Evolutionary conservation across 1,140 invertebrate genomes (phyloP).

Genomic region (Brachionus plicatilis): DNA sequence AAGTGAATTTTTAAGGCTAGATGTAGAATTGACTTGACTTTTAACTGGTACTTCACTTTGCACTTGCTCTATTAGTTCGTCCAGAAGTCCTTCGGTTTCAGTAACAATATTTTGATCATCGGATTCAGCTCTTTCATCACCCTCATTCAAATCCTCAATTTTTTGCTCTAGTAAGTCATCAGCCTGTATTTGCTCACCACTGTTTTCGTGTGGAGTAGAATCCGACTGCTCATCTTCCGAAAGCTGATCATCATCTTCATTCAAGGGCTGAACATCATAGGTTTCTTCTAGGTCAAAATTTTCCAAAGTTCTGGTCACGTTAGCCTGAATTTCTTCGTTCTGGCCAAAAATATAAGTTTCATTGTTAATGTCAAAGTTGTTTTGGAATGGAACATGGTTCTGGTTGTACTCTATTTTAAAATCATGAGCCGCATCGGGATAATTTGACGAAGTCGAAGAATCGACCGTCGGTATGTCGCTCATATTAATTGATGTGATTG

Average conservation of each 20-base stretch:
- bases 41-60: neutral
- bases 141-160: neutral
- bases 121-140: neutral
- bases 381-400: neutral
- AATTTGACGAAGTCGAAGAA: neutral
- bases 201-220: neutral
- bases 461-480: slow-evolving; percentile 20
- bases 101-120: neutral
- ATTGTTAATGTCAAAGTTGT: neutral
- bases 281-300: neutral
- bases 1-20: neutral
- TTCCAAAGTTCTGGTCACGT: neutral
- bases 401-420: slow-evolving; percentile 19
- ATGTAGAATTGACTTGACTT: neutral
- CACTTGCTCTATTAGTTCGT: neutral
- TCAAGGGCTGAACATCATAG: neutral
- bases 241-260: neutral
- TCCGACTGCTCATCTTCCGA: neutral
- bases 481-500: neutral
- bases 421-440: neutral
- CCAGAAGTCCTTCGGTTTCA: neutral
- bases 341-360: neutral
- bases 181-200: neutral
- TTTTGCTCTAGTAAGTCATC: neutral
- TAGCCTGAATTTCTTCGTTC: neutral